Evolutionary conservation across 2,888 invertebrate species (phyloP).

Genomic region (Cantharis flavilabris): DNA sequence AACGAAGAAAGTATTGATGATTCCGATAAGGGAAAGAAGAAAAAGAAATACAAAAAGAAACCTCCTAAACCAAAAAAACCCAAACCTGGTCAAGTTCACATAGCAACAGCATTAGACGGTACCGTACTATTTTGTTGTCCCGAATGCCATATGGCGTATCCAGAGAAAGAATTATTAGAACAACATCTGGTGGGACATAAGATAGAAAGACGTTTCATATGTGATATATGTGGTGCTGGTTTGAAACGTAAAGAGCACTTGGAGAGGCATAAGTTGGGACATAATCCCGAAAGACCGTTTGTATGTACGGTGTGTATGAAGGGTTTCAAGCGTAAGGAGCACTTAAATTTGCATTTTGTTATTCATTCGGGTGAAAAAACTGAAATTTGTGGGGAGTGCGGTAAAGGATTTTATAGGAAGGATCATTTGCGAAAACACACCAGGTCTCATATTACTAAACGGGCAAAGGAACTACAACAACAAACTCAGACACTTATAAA

Average conservation of each 20-base stretch:
- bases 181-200: constrained; percentile 77
- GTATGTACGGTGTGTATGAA: constrained; percentile 79
- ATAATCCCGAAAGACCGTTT: constrained; percentile 80
- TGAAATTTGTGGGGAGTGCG: constrained; percentile 76
- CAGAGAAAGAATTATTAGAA: constrained; percentile 79
- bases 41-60: constrained; percentile 82
- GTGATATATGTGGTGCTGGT: constrained; percentile 77
- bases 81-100: constrained; percentile 79
- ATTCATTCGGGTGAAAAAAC: constrained; percentile 86
- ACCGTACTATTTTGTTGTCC: constrained; percentile 78
- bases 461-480: constrained; percentile 69
- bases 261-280: constrained; percentile 79
- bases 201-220: constrained; percentile 78
- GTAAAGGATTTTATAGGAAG: constrained; percentile 79
- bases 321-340: constrained; percentile 77
- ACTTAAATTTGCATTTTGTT: constrained; percentile 80
- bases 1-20: constrained; percentile 50
- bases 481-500: constrained; percentile 47
- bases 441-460: constrained; percentile 75
- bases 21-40: constrained; percentile 58
- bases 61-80: constrained; percentile 77
- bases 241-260: constrained; percentile 79
- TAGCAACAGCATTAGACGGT: constrained; percentile 75
- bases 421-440: constrained; percentile 82
- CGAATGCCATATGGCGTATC: constrained; percentile 81